phyloP scores from a whole-genome alignment of 1,140 invertebrate genomes.

The Hylaeus anthracinus region DNA sequence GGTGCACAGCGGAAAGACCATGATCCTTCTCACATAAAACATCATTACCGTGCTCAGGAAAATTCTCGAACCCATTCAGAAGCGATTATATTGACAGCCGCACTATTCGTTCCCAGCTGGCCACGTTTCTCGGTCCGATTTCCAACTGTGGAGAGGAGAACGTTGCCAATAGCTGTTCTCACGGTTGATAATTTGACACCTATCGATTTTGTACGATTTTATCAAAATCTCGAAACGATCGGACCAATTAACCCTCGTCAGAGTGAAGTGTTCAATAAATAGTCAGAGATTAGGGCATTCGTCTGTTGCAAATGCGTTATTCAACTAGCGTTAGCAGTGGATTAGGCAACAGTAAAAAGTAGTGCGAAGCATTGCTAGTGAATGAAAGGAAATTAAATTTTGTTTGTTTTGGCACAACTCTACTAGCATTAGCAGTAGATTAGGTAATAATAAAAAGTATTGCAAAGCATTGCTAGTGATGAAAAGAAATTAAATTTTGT shows the following conservation, averaged over 20 bases:
- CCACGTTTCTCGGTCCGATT: slow-evolving; percentile 3
- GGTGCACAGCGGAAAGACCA: slow-evolving; percentile 9
- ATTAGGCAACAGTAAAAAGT: too few relatives aligned
- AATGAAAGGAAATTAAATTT: too few relatives aligned
- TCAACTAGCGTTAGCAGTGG: too few relatives aligned
- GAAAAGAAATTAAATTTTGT: too few relatives aligned
- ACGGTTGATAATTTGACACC: slow-evolving; percentile 20
- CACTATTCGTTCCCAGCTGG: slow-evolving; percentile 12
- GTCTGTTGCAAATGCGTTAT: too few relatives aligned
- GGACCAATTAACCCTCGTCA: background rate
- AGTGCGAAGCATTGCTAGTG: too few relatives aligned
- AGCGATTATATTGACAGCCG: slow-evolving; percentile 28
- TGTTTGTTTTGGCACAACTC: too few relatives aligned
- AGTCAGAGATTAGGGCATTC: too few relatives aligned
- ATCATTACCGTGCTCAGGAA: slow-evolving; percentile 25
- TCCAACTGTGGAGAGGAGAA: slow-evolving; percentile 11
- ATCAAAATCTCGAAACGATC: background rate
- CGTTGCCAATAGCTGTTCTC: slow-evolving; percentile 31
- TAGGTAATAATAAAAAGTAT: too few relatives aligned
- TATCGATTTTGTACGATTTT: background rate
- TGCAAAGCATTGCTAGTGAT: too few relatives aligned
- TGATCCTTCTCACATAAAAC: slow-evolving; percentile 38
- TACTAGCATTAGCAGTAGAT: too few relatives aligned
- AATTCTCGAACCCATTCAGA: slow-evolving; percentile 17
- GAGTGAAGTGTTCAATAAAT: background rate